Base-by-base conservation (phyloP, 2,113 vertebrate genomes). In the Dipodomys stephensi region DNA sequence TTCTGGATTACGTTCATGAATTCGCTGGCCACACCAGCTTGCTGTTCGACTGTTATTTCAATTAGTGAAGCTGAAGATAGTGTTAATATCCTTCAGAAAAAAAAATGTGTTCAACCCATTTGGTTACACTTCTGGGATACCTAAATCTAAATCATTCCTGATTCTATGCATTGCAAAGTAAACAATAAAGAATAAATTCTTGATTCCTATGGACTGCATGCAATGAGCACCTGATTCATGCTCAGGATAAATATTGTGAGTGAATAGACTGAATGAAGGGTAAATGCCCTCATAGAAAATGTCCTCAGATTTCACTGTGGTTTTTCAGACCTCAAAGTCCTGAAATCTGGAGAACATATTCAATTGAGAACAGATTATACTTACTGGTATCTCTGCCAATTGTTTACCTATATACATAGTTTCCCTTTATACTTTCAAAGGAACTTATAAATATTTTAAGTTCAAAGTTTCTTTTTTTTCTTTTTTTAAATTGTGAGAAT, bases 71-170 rank as follows among this genome's bases (percentile, higher is more conserved):
- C 9, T 44, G 7, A 65, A 87, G 91, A 30, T 62, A 3, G 3
- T 49, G 4, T 69, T 28, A 9, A 39, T 65, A 13, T 90, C 39
- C 6, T 87, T 71, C 67, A 49, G 27, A 25, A 67, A 67, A 87
- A 87, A 82, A 87, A 79, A 25, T 49, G 7, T 27, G 81, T 83
- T 81, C 4, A 77, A 39, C 68, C 18, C 0, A 0, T 67, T 32
- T 82, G 73, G 19, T 83, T 92, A 68, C 35, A 20, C 94, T 92
- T 77, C 86, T 23, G 22, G 88, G 76, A 30, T 57, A 53, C 91
- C 6, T 57, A 57, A 57, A 57, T 57, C 53, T 4, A 57, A 57
- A 57, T 57, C 15, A 13, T 16, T 57, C 12, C 4, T 57, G 53
- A 2, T 81, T 74, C 44, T 28, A 57, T 22, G 5, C 7, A 23